Base-by-base conservation (phyloP, 2,888 invertebrate genomes). In the Cheilosia grossa region DNA sequence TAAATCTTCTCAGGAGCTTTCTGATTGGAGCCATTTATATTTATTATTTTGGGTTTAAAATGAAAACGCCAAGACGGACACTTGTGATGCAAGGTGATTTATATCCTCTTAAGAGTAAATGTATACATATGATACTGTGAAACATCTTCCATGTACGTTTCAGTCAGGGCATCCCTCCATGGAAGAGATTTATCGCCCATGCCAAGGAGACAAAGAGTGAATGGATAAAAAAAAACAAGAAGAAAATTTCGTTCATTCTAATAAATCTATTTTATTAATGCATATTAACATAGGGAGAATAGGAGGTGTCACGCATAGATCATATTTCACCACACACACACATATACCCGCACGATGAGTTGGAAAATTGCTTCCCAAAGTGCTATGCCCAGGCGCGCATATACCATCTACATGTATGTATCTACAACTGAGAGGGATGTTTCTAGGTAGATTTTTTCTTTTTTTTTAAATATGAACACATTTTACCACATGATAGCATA, bases 191-290 rank as follows among this genome's bases (percentile, higher is more conserved):
- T 85, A 85, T 85, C 67, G 61, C 15, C 44, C 61, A 30, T 72
- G 72, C 72, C 66, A 67, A 54, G 63, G 54, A 77, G 72, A 85
- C 81, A 81, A 81, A 75, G 75, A 78, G 37, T 80, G 42, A 54
- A 80, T 70, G 80, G 80, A 83, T 64, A 69, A 83, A 70, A 64
- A 37, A 13, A 37, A 33, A 9, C 0, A 33, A 42, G 15, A 42
- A 56, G 67, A 53, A 74, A 73, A 73, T 79, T 79, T 47, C 51
- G 13, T 79, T 73, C 73, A 61, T 79, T 83, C 63, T 47, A 85
- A 87, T 87, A 87, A 87, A 87, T 87, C 82, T 74, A 83, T 66
- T 82, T 87, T 88, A 88, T 88, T 87, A 87, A 88, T 87, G 87
- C 85, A 87, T 79, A 86, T 86, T 86, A 87, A 78, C 82, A 79